Evolutionary conservation across 2,113 vertebrate genomes (phyloP).

Genomic region (Macrotus californicus): DNA sequence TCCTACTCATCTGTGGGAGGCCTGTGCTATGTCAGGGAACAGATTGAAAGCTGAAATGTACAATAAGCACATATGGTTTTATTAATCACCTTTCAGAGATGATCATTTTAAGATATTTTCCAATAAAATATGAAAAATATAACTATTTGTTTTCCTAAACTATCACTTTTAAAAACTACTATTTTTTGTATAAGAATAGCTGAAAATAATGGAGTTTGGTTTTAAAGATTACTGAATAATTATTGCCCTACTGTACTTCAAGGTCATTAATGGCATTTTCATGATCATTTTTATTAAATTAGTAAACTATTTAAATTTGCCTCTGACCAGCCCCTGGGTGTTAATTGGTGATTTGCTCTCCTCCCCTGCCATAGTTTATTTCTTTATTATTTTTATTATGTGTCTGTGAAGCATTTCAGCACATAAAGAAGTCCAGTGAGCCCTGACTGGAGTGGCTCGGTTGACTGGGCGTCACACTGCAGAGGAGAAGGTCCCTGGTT

Average conservation of each 20-base stretch:
- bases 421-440: not conserved
- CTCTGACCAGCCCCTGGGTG: not conserved
- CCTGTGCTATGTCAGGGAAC: not conserved
- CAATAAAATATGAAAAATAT: slow-evolving; percentile 11
- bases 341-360: not conserved
- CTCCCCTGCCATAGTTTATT: not conserved
- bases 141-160: not conserved
- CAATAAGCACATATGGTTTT: not conserved
- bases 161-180: not conserved
- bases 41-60: not conserved
- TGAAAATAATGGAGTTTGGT: not conserved
- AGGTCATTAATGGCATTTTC: not conserved
- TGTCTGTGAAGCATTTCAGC: not conserved
- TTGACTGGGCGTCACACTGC: no score
- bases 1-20: not conserved
- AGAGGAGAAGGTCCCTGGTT: no score
- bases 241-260: not conserved
- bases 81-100: not conserved
- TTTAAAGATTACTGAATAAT: not conserved
- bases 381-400: not conserved
- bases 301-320: not conserved
- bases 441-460: no score
- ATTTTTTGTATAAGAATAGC: not conserved
- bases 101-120: not conserved
- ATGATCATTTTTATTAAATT: not conserved